Evolutionary conservation across 2,113 vertebrate genomes (phyloP).

Genomic region (Istiophorus platypterus): DNA sequence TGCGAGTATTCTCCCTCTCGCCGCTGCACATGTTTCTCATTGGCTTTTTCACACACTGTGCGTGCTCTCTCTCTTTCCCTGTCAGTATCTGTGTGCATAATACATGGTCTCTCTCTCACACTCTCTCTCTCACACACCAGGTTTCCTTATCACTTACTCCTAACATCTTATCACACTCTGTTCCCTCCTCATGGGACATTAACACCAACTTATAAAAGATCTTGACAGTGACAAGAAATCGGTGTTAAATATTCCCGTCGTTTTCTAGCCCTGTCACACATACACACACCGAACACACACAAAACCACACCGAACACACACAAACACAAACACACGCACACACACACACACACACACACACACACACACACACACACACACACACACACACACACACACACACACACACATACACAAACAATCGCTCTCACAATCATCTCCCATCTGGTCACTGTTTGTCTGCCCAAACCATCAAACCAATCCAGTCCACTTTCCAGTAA

Average conservation of each 20-base stretch:
- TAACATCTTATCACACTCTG: background rate
- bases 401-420: slow-evolving; percentile 20
- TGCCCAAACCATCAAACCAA: slow-evolving; percentile 39
- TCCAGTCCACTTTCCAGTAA: slow-evolving; percentile 23
- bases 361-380: slow-evolving; percentile 11
- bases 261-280: background rate
- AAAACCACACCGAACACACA: too few relatives aligned
- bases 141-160: background rate
- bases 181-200: slow-evolving; percentile 19
- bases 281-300: slow-evolving; percentile 15
- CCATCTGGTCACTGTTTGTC: slow-evolving; percentile 59
- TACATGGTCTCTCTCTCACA: background rate
- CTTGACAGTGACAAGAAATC: slow-evolving; percentile 18
- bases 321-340: slow-evolving; percentile 8
- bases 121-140: slow-evolving; percentile 1
- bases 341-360: slow-evolving; percentile 9
- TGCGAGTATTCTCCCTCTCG: background rate
- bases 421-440: slow-evolving; percentile 40
- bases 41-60: background rate
- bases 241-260: slow-evolving; percentile 17
- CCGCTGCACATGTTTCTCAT: background rate
- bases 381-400: slow-evolving; percentile 9
- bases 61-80: background rate
- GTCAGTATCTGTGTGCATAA: slow-evolving; percentile 16
- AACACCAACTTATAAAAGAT: slow-evolving; percentile 16